A percentile compares a stretch with the other conserved stretches of the same genome.
These are phyloP conservation scores for Elaphurus davidianus DNA, from an alignment of 2,113 vertebrate genomes.

Conservation along the genomic window DNA sequence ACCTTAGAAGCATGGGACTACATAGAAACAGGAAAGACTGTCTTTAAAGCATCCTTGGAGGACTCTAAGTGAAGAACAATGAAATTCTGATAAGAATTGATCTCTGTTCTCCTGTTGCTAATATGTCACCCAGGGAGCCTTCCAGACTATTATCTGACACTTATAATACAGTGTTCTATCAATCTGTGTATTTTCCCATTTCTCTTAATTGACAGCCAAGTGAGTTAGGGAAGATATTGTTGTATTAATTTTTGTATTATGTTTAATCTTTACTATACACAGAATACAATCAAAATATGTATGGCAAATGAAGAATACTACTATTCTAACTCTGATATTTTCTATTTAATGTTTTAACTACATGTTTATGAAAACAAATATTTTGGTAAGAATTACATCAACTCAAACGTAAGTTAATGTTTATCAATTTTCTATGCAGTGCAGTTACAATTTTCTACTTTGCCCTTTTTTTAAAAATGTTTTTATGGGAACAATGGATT, in stretches of 20 bases:
- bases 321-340: not conserved
- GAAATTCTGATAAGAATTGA: not conserved
- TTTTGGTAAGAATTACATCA: not conserved
- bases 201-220: not conserved
- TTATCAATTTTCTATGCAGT: not conserved
- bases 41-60: not conserved
- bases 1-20: not conserved
- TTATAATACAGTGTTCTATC: not conserved
- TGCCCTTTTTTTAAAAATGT: not conserved
- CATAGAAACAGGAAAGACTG: not conserved
- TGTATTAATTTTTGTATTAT: not conserved
- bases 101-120: not conserved
- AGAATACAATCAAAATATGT: not conserved
- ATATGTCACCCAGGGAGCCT: not conserved
- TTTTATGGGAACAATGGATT: no score
- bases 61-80: not conserved
- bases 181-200: not conserved
- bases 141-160: not conserved
- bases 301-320: not conserved
- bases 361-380: not conserved
- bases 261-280: not conserved
- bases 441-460: not conserved
- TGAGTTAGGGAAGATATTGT: not conserved
- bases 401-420: not conserved
- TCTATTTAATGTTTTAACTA: not conserved